phyloP scores from a whole-genome alignment of 2,888 invertebrate genomes.

The Lutraria lutraria region DNA sequence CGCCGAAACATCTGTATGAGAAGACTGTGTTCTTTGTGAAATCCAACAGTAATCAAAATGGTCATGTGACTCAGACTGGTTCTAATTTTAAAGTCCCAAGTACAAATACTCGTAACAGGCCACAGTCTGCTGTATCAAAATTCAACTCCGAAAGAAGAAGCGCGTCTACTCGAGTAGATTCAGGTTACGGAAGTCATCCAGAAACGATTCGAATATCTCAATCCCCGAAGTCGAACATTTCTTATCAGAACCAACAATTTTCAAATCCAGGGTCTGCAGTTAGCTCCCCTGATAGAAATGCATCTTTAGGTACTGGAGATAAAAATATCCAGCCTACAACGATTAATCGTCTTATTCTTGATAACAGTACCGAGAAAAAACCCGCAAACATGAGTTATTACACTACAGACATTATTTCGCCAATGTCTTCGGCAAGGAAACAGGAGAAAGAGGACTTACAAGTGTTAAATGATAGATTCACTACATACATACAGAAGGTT shows the following conservation, averaged over 20 bases:
- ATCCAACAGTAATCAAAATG: constrained; percentile 37
- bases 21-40: constrained; percentile 70
- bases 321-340: background rate
- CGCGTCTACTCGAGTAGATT: constrained; percentile 57
- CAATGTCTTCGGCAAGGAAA: constrained; percentile 61
- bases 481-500: constrained; percentile 79
- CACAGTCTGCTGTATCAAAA: background rate
- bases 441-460: constrained; percentile 82
- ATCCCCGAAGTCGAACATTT: constrained; percentile 44
- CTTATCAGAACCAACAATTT: constrained; percentile 25
- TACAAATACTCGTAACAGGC: background rate
- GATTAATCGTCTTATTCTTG: constrained; percentile 21
- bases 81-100: background rate
- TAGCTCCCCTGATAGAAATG: constrained; percentile 34
- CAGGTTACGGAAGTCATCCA: constrained; percentile 69
- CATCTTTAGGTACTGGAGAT: constrained; percentile 25
- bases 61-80: constrained; percentile 31
- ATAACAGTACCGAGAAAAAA: constrained; percentile 25
- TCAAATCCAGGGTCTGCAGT: constrained; percentile 1
- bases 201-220: constrained; percentile 62
- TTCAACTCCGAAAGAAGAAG: constrained; percentile 12
- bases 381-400: constrained; percentile 64
- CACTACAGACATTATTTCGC: constrained; percentile 59
- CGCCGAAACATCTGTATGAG: constrained; percentile 65
- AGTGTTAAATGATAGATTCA: constrained; percentile 81